Conservation (phyloP, 1,140 invertebrate genomes). For the Neotoxoptera formosana region DNA sequence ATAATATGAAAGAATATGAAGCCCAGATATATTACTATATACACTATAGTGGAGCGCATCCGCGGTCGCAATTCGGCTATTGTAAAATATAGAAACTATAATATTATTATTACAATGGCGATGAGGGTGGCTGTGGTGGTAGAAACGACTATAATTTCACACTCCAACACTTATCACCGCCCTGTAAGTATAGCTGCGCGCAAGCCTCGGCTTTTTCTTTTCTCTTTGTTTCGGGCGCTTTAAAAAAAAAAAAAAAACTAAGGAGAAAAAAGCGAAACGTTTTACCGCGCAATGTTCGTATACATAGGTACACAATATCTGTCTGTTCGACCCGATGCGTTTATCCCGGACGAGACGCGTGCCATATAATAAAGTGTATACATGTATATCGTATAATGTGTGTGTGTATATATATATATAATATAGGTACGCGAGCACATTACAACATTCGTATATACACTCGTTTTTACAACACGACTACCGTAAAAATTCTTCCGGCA, state of each 20-base stretch:
- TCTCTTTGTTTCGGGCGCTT: neutral
- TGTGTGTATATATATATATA: too few species aligned
- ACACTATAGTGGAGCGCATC: neutral
- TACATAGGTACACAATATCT: neutral
- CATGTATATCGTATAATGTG: too few species aligned
- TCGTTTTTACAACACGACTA: neutral
- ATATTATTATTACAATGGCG: neutral
- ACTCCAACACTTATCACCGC: neutral
- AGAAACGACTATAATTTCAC: neutral
- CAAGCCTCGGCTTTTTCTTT: neutral
- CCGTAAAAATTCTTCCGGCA: slow-evolving; percentile 23
- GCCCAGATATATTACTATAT: neutral
- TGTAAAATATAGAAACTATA: neutral
- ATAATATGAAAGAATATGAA: neutral
- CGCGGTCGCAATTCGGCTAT: neutral
- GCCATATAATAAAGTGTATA: slow-evolving; percentile 1
- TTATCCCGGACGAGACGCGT: neutral
- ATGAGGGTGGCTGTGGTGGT: neutral
- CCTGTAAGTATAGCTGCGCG: neutral
- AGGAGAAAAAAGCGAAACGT: neutral
- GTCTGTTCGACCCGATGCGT: slow-evolving; percentile 10
- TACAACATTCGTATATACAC: neutral
- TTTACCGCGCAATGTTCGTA: neutral
- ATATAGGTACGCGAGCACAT: neutral
- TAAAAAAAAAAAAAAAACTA: neutral